These are phyloP conservation scores for Pissodes strobi DNA, from an alignment of 1,140 invertebrate genomes.

Conservation along the genomic window DNA sequence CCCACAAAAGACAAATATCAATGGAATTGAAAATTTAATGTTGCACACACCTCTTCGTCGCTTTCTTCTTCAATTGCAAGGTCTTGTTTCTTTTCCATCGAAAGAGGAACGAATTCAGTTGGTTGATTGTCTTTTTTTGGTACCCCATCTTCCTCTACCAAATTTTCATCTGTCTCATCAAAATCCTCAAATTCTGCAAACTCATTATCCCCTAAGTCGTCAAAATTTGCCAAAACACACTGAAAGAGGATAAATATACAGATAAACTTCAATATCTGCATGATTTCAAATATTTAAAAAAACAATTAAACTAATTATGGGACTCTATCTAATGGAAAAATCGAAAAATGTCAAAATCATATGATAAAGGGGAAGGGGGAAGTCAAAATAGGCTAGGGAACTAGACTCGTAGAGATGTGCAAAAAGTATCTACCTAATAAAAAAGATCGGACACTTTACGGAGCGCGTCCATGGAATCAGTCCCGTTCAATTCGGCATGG, in stretches of 20 bases:
- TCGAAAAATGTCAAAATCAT: too few species aligned
- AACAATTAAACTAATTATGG: too few species aligned
- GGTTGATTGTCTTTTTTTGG: slow-evolving; percentile 15
- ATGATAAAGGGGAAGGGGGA: too few species aligned
- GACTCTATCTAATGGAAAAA: too few species aligned
- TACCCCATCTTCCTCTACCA: slow-evolving; percentile 30
- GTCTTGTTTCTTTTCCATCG: background rate
- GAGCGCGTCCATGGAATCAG: too few species aligned
- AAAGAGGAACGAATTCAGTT: slow-evolving; percentile 45
- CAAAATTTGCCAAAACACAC: background rate
- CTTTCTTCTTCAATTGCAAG: slow-evolving; percentile 6
- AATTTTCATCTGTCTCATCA: slow-evolving; percentile 66
- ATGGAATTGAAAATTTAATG: background rate
- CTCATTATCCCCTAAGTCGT: slow-evolving; percentile 73
- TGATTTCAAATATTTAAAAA: too few species aligned
- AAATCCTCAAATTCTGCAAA: slow-evolving; percentile 97
- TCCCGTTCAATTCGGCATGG: too few species aligned
- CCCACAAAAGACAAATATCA: background rate
- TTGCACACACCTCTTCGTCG: background rate
- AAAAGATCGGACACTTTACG: too few species aligned
- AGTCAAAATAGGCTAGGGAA: too few species aligned
- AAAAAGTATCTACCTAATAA: too few species aligned
- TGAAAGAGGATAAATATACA: slow-evolving; percentile 11
- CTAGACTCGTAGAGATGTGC: too few species aligned
- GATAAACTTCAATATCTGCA: background rate